A percentile compares a stretch with the other conserved stretches of the same genome.
phyloP scores from a whole-genome alignment of 2,888 invertebrate species.

The Caenorhabditis angaria region DNA sequence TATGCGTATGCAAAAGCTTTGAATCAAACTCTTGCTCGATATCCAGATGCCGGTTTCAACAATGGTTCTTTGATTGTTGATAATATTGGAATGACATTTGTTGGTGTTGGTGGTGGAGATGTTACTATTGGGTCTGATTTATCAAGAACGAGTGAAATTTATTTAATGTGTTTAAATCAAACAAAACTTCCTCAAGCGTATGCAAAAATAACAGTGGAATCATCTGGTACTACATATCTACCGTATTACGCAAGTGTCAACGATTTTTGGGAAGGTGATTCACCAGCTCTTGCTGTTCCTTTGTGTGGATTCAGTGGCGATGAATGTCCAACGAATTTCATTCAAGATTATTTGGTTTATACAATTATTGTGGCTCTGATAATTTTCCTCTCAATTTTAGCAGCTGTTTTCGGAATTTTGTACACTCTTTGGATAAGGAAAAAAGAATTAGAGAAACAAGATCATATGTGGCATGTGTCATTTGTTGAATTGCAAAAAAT shows the following conservation, averaged over 20 bases:
- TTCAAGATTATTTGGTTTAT: constrained; percentile 45
- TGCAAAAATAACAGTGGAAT: constrained; percentile 32
- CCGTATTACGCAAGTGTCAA: constrained; percentile 14
- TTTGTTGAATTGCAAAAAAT: constrained; percentile 16
- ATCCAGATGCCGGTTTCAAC: constrained; percentile 16
- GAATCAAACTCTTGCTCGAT: constrained; percentile 22
- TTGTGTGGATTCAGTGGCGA: constrained; percentile 50
- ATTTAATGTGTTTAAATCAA: constrained; percentile 34
- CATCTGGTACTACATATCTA: not conserved
- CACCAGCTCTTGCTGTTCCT: constrained; percentile 30
- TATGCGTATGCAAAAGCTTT: constrained; percentile 43
- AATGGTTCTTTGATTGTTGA: constrained; percentile 26
- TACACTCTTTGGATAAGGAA: constrained; percentile 39
- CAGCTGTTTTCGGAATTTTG: constrained; percentile 31
- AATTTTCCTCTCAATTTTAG: constrained; percentile 28
- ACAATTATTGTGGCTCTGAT: constrained; percentile 37
- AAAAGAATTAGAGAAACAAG: constrained; percentile 43
- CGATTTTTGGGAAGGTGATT: constrained; percentile 33
- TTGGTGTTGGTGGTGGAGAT: not conserved
- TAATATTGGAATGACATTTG: constrained; percentile 37
- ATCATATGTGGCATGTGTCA: constrained; percentile 50
- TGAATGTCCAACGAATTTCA: constrained; percentile 41
- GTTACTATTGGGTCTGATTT: constrained; percentile 34
- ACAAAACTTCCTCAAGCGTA: constrained; percentile 24
- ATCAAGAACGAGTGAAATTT: constrained; percentile 30